Evolutionary conservation across 2,888 invertebrate genomes (phyloP), one percentile per base, ranked within the genome.

Genomic region (Ophion ventricosus): DNA sequence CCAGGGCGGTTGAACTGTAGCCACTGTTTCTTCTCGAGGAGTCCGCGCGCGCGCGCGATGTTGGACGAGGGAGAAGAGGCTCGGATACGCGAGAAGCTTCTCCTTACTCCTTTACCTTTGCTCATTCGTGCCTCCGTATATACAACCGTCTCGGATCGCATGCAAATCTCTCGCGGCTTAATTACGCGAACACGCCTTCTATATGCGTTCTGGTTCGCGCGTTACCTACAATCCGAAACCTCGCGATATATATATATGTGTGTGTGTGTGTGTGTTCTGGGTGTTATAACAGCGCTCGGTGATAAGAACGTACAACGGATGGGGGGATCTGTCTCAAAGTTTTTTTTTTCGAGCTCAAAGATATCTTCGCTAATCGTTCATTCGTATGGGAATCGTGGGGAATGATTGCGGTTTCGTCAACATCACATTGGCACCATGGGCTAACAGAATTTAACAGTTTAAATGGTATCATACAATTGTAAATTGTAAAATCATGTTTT

Each of bases 81-180:
- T 76, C 54, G 70, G 70, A 73, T 80, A 78, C 73, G 64, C 73
- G 78, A 78, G 73, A 69, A 83, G 75, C 80, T 84, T 54, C 66
- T 20, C 25, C 17, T n/a, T 69, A 14, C 35, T 25, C 23, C 57
- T 49, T 63, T 29, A 35, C 57, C 59, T 20, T 79, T 57, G 29
- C 69, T 54, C 64, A 35, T 69, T 49, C 69, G 20, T 49, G 35
- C 61, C 2, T n/a, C 78, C 77, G 77, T 80, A 78, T 82, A 85
- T 87, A 87, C 90, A 91, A 90, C 91, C 88, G 90, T 90, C 49
- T 49, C 90, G 90, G 92, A 91, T 92, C 91, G 90, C 92, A 92
- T 92, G 92, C 92, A 92, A 92, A 92, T 92, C 92, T 91, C 92
- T 89, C 88, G 92, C 89, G 92, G 92, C 92, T 92, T 92, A 92